Percentiles rank a stretch among this genome's conserved stretches.
phyloP scores from a whole-genome alignment of 2,113 vertebrate species.

The Odocoileus virginianus region DNA sequence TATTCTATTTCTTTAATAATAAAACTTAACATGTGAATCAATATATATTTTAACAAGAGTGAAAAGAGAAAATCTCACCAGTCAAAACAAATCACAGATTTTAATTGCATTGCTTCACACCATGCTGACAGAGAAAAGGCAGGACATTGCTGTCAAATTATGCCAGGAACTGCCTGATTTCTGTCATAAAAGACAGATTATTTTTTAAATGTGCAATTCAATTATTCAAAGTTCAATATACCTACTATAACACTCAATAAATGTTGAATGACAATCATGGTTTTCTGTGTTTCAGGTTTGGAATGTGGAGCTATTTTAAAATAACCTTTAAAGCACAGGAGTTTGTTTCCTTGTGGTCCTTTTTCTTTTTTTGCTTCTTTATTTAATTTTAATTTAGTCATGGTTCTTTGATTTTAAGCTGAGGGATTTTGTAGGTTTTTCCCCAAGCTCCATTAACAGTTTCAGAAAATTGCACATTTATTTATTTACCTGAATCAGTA shows the following conservation, averaged over 20 bases:
- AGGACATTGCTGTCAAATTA: slow-evolving; percentile 58
- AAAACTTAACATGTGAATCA: background rate
- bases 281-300: slow-evolving; percentile 30
- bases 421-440: background rate
- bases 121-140: slow-evolving; percentile 35
- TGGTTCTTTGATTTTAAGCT: background rate
- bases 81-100: slow-evolving; percentile 57
- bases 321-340: background rate
- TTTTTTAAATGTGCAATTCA: slow-evolving; percentile 69
- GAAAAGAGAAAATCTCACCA: slow-evolving; percentile 35
- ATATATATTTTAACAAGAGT: background rate
- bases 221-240: slow-evolving; percentile 66
- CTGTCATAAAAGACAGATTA: slow-evolving; percentile 70
- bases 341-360: background rate
- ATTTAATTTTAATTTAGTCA: background rate
- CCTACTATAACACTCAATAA: slow-evolving; percentile 37
- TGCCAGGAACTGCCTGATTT: slow-evolving; percentile 61
- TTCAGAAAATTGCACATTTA: slow-evolving; percentile 25
- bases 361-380: background rate
- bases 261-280: slow-evolving; percentile 34
- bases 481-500: background rate
- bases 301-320: slow-evolving; percentile 30
- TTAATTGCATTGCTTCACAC: slow-evolving; percentile 61
- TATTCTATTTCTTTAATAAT: slow-evolving; percentile 2
- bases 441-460: background rate